Evolutionary conservation across 2,888 invertebrate genomes (phyloP).

Genomic region (Hermaeophaga mercurialis): DNA sequence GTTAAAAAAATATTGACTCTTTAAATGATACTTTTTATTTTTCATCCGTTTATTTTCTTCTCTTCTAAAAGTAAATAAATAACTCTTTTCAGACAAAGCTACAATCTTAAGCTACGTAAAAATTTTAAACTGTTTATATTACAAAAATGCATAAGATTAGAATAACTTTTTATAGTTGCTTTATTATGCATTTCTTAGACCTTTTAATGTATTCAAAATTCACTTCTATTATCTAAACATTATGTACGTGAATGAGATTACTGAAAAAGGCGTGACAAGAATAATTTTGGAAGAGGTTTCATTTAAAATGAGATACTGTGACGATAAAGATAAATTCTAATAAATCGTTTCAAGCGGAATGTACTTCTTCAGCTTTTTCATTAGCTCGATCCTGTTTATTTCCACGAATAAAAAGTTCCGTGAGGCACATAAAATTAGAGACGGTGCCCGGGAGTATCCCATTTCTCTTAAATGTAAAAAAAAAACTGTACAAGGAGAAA

Average conservation of each 20-base stretch:
- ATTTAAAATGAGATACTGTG: neutral
- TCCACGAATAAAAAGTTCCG: conserved; percentile 10
- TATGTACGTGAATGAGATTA: conserved; percentile 1
- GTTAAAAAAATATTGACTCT: too few species aligned
- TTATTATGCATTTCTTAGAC: neutral
- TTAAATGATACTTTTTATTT: too few species aligned
- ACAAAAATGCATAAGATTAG: too few species aligned
- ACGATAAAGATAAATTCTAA: neutral
- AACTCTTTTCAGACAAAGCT: too few species aligned
- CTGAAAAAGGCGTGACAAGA: conserved; percentile 1
- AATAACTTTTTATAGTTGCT: neutral
- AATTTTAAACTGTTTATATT: too few species aligned
- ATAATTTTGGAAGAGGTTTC: conserved; percentile 18
- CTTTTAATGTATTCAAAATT: neutral
- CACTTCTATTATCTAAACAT: neutral
- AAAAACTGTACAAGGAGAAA: conserved; percentile 5
- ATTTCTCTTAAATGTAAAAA: conserved; percentile 4
- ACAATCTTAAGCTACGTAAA: too few species aligned
- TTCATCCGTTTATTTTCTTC: too few species aligned
- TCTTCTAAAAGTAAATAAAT: too few species aligned
- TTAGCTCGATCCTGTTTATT: conserved; percentile 19
- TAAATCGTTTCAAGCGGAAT: neutral
- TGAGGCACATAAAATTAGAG: conserved; percentile 19
- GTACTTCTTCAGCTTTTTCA: conserved; percentile 18
- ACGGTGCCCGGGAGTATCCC: neutral